phyloP scores from a whole-genome alignment of 2,797 vertebrate species.

The Anguilla marmorata region DNA sequence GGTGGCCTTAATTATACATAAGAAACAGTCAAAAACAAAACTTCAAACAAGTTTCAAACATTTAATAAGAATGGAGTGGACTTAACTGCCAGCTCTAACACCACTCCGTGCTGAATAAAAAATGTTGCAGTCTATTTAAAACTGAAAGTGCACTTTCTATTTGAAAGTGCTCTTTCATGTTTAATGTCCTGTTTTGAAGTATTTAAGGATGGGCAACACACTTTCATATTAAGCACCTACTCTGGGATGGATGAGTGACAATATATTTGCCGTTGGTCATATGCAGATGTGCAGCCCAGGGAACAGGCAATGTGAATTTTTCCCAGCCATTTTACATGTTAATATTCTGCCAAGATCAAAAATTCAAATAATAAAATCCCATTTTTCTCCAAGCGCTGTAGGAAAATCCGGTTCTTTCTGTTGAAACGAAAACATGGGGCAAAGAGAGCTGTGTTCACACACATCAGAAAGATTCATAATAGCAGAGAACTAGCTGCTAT shows the following conservation, averaged over 20 bases:
- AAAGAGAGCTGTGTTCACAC: neutral
- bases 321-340: neutral
- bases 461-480: neutral
- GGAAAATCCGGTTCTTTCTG: neutral
- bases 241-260: neutral
- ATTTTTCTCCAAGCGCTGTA: neutral
- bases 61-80: neutral
- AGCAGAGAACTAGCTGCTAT: neutral
- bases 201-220: neutral
- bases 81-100: neutral
- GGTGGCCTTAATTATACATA: neutral
- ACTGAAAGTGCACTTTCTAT: too few relatives aligned
- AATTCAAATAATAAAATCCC: neutral
- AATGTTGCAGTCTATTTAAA: too few relatives aligned
- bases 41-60: neutral
- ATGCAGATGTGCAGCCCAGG: neutral
- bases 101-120: neutral
- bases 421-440: neutral
- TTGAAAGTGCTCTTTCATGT: too few relatives aligned
- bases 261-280: neutral
- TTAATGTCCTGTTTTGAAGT: neutral
- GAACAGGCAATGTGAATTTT: neutral
- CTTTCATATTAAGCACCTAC: neutral
- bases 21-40: neutral
- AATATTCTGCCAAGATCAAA: constrained; percentile 4